These are phyloP conservation scores for Nephrotoma flavescens DNA, from an alignment of 2,888 invertebrate genomes.

Conservation along the genomic window DNA sequence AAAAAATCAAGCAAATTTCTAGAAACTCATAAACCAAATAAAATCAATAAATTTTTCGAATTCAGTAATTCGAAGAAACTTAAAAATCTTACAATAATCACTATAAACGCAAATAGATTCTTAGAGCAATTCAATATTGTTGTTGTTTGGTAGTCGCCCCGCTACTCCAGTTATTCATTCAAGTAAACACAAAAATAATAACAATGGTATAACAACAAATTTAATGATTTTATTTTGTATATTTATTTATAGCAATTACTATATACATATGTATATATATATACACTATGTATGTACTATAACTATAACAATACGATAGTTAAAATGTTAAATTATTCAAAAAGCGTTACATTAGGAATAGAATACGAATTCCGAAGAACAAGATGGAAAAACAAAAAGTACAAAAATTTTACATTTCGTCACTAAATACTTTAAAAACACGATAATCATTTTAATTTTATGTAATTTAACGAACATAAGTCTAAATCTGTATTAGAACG, in stretches of 20 bases:
- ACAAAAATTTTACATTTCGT: background rate
- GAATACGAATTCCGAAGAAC: background rate
- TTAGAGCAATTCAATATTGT: background rate
- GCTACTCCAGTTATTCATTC: background rate
- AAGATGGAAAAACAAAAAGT: background rate
- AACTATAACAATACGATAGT: background rate
- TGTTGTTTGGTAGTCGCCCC: background rate
- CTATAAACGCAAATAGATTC: background rate
- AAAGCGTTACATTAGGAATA: background rate
- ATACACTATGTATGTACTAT: too few species aligned
- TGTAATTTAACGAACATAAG: too few species aligned
- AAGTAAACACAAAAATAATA: background rate
- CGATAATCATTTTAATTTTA: background rate
- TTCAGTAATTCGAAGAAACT: background rate
- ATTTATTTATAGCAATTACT: background rate
- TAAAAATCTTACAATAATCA: background rate
- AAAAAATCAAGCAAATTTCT: background rate
- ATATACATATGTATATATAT: too few species aligned
- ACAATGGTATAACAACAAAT: background rate
- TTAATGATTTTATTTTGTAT: background rate
- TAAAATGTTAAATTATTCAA: background rate
- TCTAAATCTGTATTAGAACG: background rate
- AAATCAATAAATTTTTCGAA: background rate
- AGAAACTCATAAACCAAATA: background rate
- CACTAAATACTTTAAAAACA: background rate